phyloP scores from a whole-genome alignment of 2,113 vertebrate genomes.

The Notiomystis cincta region DNA sequence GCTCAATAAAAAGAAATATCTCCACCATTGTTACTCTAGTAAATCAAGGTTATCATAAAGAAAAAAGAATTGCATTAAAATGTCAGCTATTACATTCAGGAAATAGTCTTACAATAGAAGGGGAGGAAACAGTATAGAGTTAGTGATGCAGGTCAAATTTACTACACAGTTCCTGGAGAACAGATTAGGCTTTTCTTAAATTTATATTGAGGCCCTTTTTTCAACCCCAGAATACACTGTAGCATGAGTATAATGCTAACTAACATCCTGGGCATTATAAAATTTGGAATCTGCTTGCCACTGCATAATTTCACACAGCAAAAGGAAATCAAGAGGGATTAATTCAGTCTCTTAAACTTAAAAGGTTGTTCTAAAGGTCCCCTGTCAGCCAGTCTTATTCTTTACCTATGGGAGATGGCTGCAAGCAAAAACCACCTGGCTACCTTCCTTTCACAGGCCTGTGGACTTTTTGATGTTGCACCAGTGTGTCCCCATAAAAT shows the following conservation, averaged over 20 bases:
- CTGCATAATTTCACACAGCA: neutral
- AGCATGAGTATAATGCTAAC: neutral
- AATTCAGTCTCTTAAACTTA: neutral
- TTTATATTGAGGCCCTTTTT: neutral
- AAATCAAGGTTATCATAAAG: constrained; percentile 1
- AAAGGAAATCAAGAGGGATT: neutral
- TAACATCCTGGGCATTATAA: constrained; percentile 14
- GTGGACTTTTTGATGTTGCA: neutral
- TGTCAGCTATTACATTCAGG: neutral
- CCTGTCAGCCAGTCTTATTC: neutral
- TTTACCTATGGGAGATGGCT: neutral
- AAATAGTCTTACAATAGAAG: neutral
- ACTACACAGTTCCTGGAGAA: constrained; percentile 4
- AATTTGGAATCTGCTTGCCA: neutral
- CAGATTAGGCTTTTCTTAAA: neutral
- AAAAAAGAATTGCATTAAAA: constrained; percentile 8
- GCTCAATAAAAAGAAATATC: neutral
- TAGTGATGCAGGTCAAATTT: neutral
- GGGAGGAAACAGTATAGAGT: neutral
- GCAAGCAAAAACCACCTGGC: neutral
- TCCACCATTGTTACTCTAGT: neutral
- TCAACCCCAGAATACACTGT: neutral
- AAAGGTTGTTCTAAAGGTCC: neutral
- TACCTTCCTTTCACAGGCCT: neutral
- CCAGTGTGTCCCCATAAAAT: neutral